Evolutionary conservation across 1,140 invertebrate species (phyloP), one percentile per base, ranked within the genome.

Genomic region (Ptiloglossa arizonensis): DNA sequence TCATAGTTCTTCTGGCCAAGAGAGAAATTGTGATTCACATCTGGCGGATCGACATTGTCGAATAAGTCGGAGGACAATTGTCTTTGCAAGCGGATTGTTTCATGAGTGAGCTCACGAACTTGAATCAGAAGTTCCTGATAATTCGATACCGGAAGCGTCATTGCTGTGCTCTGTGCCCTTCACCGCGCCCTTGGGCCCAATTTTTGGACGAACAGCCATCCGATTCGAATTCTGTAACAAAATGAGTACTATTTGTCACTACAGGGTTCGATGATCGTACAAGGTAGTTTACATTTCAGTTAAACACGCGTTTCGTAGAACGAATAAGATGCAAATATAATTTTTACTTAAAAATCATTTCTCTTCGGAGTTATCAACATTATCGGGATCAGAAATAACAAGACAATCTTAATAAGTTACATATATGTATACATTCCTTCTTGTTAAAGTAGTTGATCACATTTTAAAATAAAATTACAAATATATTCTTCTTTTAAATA

Each of bases 141-240:
- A 75, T 91, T 93, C 24, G 92, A 93, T 73, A 93, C 93, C 63
- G 93, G 93, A 74, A 94, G 89, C 87, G 92, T 94, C 93, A 94
- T 94, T 83, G 85, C 86, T 88, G 59, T 74, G 15, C 44, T 57
- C 79, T 71, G 38, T 77, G 38, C 38, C 44, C 52, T 80, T 84
- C 56, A 56, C 73, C 50, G 76, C 82, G 79, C 85, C 57, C 41
- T 41, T 64, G 86, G 75, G 74, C 79, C 54, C 38, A 41, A 27
- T 11, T 54, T 54, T 77, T 59, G 27, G 17, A 56, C 54, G 81
- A 71, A 87, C 44, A 74, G 83, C 83, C 85, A 87, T 87, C 76
- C 83, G 85, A 85, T 48, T 81, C 48, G 57, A 70, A 70, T 85
- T 71, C 82, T 85, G 50, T 6, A 77, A 73, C 66, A 63, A 41